A percentile compares a stretch with the other conserved stretches of the same genome.
Conservation (phyloP, 2,797 vertebrate genomes). For the Delichon dasypus region DNA sequence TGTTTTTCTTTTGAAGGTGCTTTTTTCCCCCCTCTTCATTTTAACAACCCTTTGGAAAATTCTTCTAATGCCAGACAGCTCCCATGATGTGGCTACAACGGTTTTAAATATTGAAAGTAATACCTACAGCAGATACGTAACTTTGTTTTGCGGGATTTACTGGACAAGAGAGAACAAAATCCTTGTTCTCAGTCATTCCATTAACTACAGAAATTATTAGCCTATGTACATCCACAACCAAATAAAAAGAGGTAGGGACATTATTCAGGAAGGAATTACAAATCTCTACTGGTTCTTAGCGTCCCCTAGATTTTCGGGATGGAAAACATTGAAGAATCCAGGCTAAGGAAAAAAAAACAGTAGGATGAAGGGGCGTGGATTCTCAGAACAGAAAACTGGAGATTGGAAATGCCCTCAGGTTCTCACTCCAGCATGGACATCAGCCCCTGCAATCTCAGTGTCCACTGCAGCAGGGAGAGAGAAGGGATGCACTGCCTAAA, state of each 20-base stretch:
- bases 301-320: neutral
- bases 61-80: neutral
- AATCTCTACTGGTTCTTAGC: neutral
- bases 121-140: neutral
- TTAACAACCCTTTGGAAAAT: neutral
- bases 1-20: neutral
- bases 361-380: neutral
- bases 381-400: neutral
- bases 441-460: neutral
- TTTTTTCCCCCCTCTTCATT: neutral
- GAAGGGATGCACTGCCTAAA: neutral
- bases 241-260: neutral
- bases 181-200: neutral
- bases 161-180: neutral
- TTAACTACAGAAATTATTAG: neutral
- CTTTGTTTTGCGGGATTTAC: neutral
- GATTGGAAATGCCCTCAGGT: neutral
- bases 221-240: neutral
- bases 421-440: neutral
- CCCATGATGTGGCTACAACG: neutral
- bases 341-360: neutral
- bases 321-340: neutral
- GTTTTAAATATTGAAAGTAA: neutral
- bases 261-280: neutral
- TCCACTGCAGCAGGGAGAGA: neutral